Evolutionary conservation across 2,797 vertebrate species (phyloP).

Genomic region (Eurystomus glaucurus): DNA sequence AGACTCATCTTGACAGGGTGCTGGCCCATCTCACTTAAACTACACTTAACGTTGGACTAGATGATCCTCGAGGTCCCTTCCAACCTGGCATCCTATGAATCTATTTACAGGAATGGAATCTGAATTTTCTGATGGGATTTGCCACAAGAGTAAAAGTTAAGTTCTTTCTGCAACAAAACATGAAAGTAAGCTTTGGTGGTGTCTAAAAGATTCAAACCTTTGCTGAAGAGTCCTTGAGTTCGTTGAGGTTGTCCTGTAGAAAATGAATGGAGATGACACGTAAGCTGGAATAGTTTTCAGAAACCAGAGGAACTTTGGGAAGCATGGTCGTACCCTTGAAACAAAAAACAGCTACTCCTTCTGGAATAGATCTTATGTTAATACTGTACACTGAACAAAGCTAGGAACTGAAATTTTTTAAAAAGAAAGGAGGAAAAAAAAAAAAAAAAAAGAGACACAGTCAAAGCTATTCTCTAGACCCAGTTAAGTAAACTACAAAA

Average conservation of each 20-base stretch:
- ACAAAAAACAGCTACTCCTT: slow-evolving; percentile 93
- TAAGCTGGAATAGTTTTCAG: slow-evolving; percentile 98
- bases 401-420: slow-evolving; percentile 46
- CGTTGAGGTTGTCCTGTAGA: slow-evolving; percentile 99
- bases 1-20: too few species aligned
- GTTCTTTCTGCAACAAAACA: slow-evolving; percentile 47
- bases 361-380: slow-evolving; percentile 93
- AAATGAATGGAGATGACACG: slow-evolving; percentile 99
- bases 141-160: background rate
- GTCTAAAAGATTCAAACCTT: slow-evolving; percentile 94
- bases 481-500: slow-evolving; percentile 31
- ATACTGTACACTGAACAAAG: slow-evolving; percentile 79
- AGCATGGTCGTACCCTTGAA: slow-evolving; percentile 87
- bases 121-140: background rate
- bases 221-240: slow-evolving; percentile 97
- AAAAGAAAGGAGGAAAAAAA: background rate
- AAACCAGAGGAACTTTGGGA: slow-evolving; percentile 91
- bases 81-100: too few species aligned
- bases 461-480: background rate
- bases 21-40: too few species aligned
- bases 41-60: too few species aligned
- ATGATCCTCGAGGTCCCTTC: too few species aligned
- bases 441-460: background rate
- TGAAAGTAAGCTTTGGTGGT: slow-evolving; percentile 63
- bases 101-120: background rate